Evolutionary conservation across 1,140 invertebrate genomes (phyloP).

Genomic region (Formica exsecta): DNA sequence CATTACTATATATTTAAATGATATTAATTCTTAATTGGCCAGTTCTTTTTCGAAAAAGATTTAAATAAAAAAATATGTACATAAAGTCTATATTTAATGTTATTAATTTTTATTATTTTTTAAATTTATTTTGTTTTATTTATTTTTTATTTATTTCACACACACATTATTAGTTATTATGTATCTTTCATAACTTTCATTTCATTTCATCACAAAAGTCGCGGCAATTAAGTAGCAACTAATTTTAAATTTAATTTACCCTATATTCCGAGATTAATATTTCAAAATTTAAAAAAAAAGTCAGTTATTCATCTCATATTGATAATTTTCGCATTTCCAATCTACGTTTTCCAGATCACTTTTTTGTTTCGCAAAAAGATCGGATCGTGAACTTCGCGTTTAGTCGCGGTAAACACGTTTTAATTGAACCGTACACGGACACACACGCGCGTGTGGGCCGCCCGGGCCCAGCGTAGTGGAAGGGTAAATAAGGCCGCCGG

Average conservation of each 20-base stretch:
- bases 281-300: too few species aligned
- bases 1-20: not conserved
- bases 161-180: not conserved
- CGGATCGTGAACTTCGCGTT: constrained; percentile 39
- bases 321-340: not conserved
- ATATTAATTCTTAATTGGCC: not conserved
- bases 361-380: constrained; percentile 26
- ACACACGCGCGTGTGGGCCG: constrained; percentile 36
- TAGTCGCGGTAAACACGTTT: constrained; percentile 32
- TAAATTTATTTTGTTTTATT: too few species aligned
- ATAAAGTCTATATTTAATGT: too few species aligned
- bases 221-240: not conserved
- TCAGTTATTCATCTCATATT: not conserved
- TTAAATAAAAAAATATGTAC: not conserved
- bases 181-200: not conserved
- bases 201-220: not conserved
- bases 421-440: constrained; percentile 33
- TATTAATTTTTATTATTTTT: too few species aligned
- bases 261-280: too few species aligned
- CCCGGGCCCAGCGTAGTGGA: constrained; percentile 56
- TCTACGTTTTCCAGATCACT: not conserved
- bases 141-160: too few species aligned
- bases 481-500: constrained; percentile 86
- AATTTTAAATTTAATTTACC: constrained; percentile 2
- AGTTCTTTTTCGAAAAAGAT: not conserved